Evolutionary conservation across 2,797 vertebrate species (phyloP).

Genomic region (Neosilurus mollespiculum): DNA sequence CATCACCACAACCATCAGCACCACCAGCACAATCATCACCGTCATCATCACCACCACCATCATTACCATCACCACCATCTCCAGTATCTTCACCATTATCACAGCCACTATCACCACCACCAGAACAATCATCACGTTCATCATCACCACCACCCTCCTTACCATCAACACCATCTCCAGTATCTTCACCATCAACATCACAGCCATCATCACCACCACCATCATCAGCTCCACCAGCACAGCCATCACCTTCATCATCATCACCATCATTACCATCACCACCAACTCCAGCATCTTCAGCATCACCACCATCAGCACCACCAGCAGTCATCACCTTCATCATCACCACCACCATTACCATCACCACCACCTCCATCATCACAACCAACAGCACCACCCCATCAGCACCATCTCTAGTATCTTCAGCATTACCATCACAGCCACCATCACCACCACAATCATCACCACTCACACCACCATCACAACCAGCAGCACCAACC

Average conservation of each 20-base stretch:
- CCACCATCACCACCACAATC: not conserved
- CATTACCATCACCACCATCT: not conserved
- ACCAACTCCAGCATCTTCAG: not conserved
- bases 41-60: no score
- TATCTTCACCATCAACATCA: not conserved
- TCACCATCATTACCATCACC: not conserved
- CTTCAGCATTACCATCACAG: not conserved
- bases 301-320: not conserved
- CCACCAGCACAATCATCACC: no score
- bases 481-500: not conserved
- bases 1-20: not conserved
- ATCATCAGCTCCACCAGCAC: not conserved
- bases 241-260: not conserved
- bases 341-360: not conserved
- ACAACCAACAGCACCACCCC: not conserved
- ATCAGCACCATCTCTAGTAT: not conserved
- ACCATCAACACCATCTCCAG: no score
- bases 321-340: no score
- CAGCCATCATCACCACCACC: not conserved
- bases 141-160: no score
- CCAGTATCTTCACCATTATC: not conserved
- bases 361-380: not conserved
- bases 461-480: not conserved
- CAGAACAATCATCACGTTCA: no score
- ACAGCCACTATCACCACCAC: no score